These are phyloP conservation scores for Salarias fasciatus DNA, from an alignment of 2,797 vertebrate genomes.

Conservation along the genomic window DNA sequence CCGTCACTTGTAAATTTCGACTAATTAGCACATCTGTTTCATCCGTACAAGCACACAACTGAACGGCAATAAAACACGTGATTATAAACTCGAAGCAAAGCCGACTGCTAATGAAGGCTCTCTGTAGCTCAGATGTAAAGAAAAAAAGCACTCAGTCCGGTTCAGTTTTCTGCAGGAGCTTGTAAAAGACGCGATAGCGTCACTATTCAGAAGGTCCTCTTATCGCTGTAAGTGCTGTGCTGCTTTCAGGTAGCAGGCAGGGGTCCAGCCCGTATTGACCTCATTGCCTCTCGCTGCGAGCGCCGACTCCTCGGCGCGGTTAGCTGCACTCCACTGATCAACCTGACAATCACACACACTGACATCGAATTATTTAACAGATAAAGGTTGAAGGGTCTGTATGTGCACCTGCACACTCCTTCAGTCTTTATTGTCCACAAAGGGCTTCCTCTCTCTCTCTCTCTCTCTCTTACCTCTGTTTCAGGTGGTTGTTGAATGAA, in stretches of 20 bases:
- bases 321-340: neutral
- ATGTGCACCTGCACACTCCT: neutral
- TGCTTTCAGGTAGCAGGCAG: too few species aligned
- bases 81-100: too few species aligned
- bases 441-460: neutral
- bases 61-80: neutral
- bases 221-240: too few species aligned
- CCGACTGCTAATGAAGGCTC: too few species aligned
- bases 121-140: too few species aligned
- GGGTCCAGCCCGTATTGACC: too few species aligned
- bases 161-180: too few species aligned
- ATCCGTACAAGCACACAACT: neutral
- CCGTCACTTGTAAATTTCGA: neutral
- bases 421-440: neutral
- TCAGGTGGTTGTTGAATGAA: too few species aligned
- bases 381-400: neutral
- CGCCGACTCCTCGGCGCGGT: neutral
- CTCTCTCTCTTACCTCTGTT: neutral
- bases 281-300: neutral
- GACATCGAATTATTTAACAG: neutral
- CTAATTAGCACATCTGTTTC: neutral
- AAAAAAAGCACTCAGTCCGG: too few species aligned
- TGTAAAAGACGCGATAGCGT: too few species aligned
- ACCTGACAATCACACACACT: neutral
- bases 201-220: too few species aligned